Evolutionary conservation across 2,888 invertebrate genomes (phyloP).

Genomic region (Ennomos fuscantarius): DNA sequence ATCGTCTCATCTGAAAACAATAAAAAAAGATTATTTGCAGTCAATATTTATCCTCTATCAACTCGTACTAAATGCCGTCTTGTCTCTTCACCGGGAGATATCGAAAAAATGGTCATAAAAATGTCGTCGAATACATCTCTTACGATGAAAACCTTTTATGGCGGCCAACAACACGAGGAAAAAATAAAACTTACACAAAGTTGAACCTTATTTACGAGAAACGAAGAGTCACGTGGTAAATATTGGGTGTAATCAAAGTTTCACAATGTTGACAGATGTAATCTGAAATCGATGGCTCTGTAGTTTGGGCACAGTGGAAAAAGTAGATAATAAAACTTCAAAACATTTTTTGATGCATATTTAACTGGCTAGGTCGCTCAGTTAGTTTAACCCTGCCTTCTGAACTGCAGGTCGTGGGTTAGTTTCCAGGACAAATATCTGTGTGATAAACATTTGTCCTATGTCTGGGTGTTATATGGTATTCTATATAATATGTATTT

Average conservation of each 20-base stretch:
- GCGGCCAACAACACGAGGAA: not conserved
- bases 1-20: slow-evolving; percentile 5
- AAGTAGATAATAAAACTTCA: not conserved
- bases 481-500: too few relatives aligned
- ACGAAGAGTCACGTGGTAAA: not conserved
- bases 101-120: slow-evolving; percentile 54
- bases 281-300: slow-evolving; percentile 50
- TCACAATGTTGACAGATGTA: slow-evolving; percentile 30
- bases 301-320: slow-evolving; percentile 31
- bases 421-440: too few relatives aligned
- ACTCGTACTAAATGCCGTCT: slow-evolving; percentile 25
- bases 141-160: not conserved
- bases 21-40: slow-evolving; percentile 15
- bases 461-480: too few relatives aligned
- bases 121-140: slow-evolving; percentile 44
- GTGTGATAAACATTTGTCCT: too few relatives aligned
- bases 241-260: not conserved
- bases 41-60: slow-evolving; percentile 25
- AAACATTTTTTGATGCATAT: too few relatives aligned
- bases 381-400: too few relatives aligned
- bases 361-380: too few relatives aligned
- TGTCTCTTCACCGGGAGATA: slow-evolving; percentile 44
- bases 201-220: slow-evolving; percentile 1
- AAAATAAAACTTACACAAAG: not conserved
- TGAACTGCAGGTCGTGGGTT: too few relatives aligned